phyloP scores from a whole-genome alignment of 2,888 invertebrate species.

The Brassicogethes aeneus region DNA sequence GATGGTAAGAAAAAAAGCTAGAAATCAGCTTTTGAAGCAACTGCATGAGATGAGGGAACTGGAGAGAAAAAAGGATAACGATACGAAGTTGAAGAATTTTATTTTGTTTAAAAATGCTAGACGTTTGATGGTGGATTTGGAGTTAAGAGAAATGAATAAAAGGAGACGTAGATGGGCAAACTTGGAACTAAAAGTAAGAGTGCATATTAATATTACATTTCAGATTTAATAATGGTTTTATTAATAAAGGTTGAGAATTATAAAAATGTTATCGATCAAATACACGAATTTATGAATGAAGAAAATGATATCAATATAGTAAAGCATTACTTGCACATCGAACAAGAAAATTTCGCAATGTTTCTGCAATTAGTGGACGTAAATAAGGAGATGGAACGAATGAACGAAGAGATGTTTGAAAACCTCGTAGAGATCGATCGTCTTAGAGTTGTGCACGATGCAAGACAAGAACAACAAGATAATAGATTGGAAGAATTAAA shows the following conservation, averaged over 20 bases:
- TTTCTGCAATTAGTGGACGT: slow-evolving; percentile 88
- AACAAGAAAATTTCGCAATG: slow-evolving; percentile 83
- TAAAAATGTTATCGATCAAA: slow-evolving; percentile 19
- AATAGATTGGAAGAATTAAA: slow-evolving; percentile 50
- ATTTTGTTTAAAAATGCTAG: slow-evolving; percentile 78
- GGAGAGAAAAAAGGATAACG: slow-evolving; percentile 75
- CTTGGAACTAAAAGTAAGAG: slow-evolving; percentile 48
- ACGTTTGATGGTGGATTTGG: slow-evolving; percentile 63
- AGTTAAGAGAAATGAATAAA: slow-evolving; percentile 63
- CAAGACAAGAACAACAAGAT: slow-evolving; percentile 50
- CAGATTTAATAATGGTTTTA: no score
- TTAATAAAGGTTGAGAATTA: slow-evolving; percentile 17
- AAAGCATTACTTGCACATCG: slow-evolving; percentile 35
- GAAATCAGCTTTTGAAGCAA: slow-evolving; percentile 59
- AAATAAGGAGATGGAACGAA: slow-evolving; percentile 69
- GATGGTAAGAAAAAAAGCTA: slow-evolving; percentile 67
- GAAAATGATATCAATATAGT: not conserved
- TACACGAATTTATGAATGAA: slow-evolving; percentile 12
- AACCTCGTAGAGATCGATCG: slow-evolving; percentile 57
- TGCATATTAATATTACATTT: no score
- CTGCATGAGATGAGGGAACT: slow-evolving; percentile 75
- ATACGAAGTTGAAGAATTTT: slow-evolving; percentile 76
- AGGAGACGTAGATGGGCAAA: slow-evolving; percentile 56
- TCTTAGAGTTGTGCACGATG: slow-evolving; percentile 51
- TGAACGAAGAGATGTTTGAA: slow-evolving; percentile 59